Evolutionary conservation across 2,888 invertebrate species (phyloP).

Genomic region (Drosophila neonasuta): DNA sequence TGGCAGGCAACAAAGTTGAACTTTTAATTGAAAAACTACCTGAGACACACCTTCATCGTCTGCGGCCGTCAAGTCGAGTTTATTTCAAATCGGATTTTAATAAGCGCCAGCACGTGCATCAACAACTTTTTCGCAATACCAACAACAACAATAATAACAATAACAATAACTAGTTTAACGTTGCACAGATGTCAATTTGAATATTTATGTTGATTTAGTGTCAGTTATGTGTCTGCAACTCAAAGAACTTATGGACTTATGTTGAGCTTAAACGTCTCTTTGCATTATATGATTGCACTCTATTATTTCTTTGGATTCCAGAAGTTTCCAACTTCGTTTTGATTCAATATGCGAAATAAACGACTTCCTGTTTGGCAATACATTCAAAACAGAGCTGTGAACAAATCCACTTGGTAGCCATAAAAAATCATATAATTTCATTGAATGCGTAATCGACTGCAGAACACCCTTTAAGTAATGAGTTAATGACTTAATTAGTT

Average conservation of each 20-base stretch:
- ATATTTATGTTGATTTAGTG: slow-evolving; percentile 20
- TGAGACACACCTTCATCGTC: slow-evolving; percentile 33
- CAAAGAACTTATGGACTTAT: not conserved
- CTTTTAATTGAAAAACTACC: slow-evolving; percentile 65
- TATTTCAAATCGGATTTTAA: slow-evolving; percentile 44
- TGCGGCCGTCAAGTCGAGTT: not conserved
- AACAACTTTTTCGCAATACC: slow-evolving; percentile 20
- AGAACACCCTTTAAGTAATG: not conserved
- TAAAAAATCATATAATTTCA: not conserved
- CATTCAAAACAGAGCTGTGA: slow-evolving; percentile 20
- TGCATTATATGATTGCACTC: not conserved
- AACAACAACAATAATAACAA: slow-evolving; percentile 1
- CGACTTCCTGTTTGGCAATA: slow-evolving; percentile 43
- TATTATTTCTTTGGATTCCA: not conserved
- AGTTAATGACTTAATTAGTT: no score
- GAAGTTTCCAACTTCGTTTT: not conserved
- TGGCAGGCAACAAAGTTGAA: slow-evolving; percentile 43
- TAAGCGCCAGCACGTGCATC: slow-evolving; percentile 38
- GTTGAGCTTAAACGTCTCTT: not conserved
- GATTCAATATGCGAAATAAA: slow-evolving; percentile 18
- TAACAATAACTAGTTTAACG: slow-evolving; percentile 2
- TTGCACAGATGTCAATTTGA: slow-evolving; percentile 6
- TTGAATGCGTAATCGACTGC: not conserved
- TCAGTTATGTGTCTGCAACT: not conserved
- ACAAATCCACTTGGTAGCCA: slow-evolving; percentile 1